These are phyloP conservation scores for Exephanes ischioxanthus DNA, from an alignment of 2,888 invertebrate species.

Conservation along the genomic window DNA sequence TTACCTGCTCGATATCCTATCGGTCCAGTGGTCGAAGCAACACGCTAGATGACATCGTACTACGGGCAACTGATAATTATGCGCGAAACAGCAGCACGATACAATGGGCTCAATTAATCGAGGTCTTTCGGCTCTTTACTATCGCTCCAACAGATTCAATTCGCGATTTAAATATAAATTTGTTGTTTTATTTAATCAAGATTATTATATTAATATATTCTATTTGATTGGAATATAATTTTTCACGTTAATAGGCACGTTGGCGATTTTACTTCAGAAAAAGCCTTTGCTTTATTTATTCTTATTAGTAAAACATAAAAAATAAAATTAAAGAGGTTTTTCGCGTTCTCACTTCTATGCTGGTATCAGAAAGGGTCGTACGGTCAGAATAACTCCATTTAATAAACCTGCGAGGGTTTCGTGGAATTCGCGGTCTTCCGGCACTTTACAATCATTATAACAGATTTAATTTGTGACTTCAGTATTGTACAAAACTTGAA, in stretches of 20 bases:
- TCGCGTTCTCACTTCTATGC: too few relatives aligned
- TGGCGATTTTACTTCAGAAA: too few relatives aligned
- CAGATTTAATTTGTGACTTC: neutral
- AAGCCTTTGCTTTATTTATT: too few relatives aligned
- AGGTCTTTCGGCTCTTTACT: neutral
- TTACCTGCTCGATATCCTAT: constrained; percentile 20
- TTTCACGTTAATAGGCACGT: too few relatives aligned
- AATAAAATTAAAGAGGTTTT: too few relatives aligned
- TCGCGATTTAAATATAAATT: neutral
- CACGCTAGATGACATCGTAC: neutral
- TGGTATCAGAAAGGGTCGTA: too few relatives aligned
- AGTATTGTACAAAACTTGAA: neutral
- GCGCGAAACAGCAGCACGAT: neutral
- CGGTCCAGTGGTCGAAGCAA: neutral
- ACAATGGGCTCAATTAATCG: neutral
- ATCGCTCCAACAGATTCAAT: neutral
- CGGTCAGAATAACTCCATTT: too few relatives aligned
- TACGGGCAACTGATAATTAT: constrained; percentile 8
- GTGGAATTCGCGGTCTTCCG: neutral
- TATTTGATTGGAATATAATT: too few relatives aligned
- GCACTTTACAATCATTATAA: neutral
- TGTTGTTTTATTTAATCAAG: too few relatives aligned
- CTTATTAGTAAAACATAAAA: neutral
- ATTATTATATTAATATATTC: too few relatives aligned
- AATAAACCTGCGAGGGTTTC: neutral